Evolutionary conservation across 2,888 invertebrate species (phyloP).

Genomic region (Conchocele bisecta): DNA sequence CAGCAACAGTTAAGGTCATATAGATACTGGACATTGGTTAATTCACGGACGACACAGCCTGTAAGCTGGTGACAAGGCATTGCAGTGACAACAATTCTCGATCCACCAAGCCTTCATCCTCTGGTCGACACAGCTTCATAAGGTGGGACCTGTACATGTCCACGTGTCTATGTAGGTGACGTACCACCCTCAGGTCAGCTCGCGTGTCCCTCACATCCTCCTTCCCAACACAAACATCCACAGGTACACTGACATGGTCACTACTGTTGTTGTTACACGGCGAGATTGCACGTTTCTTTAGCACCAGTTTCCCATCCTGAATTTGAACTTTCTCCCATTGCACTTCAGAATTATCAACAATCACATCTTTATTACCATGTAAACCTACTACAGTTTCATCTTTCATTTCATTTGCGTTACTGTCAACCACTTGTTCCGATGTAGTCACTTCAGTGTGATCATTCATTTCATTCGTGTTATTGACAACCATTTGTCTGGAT

Average conservation of each 20-base stretch:
- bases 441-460: no score
- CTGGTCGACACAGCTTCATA: slow-evolving; percentile 26
- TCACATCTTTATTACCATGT: not conserved
- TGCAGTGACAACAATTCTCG: slow-evolving; percentile 14
- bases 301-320: not conserved
- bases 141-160: slow-evolving; percentile 33
- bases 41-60: no score
- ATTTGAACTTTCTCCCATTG: not conserved
- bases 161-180: slow-evolving; percentile 16
- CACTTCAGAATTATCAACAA: not conserved
- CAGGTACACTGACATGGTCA: no score
- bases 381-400: no score
- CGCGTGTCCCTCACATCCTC: not conserved
- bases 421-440: no score
- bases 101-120: slow-evolving; percentile 13
- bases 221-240: not conserved
- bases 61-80: no score
- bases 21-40: no score
- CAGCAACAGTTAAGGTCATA: no score
- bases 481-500: no score
- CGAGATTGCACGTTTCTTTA: no score
- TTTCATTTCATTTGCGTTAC: not conserved
- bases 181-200: slow-evolving; percentile 29
- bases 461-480: no score
- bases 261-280: no score